Percentiles rank a stretch among this genome's conserved stretches.
Conservation (phyloP, 2,888 invertebrate genomes). For the Archips crataeganus region DNA sequence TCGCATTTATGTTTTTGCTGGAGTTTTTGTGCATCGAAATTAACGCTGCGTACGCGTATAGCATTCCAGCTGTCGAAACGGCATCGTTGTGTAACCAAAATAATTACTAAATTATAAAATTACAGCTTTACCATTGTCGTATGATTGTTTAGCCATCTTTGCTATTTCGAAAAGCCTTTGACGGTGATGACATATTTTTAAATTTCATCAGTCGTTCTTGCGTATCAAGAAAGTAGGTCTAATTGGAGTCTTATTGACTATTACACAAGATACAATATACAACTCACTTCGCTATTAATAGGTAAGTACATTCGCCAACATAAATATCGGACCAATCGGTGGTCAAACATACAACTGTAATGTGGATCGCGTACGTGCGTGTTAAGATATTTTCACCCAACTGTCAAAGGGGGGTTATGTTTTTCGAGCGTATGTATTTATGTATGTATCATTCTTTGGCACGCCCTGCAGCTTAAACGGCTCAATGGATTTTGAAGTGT, state of each 20-base stretch:
- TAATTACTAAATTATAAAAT: conserved; percentile 32
- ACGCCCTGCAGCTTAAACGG: too few species aligned
- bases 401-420: too few species aligned
- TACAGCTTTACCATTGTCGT: conserved; percentile 8
- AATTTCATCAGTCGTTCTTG: neutral
- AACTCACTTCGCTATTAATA: too few species aligned
- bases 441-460: too few species aligned
- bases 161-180: neutral
- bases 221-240: neutral
- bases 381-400: too few species aligned
- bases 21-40: neutral
- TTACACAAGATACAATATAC: too few species aligned
- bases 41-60: conserved; percentile 9
- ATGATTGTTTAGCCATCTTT: conserved; percentile 5
- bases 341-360: too few species aligned
- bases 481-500: too few species aligned
- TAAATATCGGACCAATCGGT: too few species aligned
- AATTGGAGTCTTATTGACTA: neutral
- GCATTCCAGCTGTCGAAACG: conserved; percentile 21
- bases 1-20: neutral
- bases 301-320: too few species aligned
- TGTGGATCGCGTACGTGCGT: too few species aligned
- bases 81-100: conserved; percentile 7
- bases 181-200: neutral
- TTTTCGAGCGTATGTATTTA: too few species aligned